phyloP scores from a whole-genome alignment of 2,888 invertebrate genomes.

The Conchocele bisecta region DNA sequence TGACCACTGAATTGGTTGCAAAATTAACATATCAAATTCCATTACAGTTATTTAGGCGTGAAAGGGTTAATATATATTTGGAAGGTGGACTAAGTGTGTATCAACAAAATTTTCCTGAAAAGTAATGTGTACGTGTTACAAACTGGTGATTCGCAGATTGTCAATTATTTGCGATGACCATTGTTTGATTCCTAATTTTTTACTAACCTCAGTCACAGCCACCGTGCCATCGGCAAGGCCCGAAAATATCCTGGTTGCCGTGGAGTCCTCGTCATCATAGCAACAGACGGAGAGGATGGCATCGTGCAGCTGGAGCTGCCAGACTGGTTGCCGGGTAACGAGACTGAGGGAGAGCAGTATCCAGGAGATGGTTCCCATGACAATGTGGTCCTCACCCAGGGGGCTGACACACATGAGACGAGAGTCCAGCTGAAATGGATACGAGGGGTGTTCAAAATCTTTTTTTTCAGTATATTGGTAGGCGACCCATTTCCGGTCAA shows the following conservation, averaged over 20 bases:
- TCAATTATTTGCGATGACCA: too few relatives aligned
- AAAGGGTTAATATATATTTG: too few relatives aligned
- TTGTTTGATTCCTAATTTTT: not conserved
- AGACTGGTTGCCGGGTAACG: slow-evolving; percentile 72
- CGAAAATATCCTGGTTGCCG: slow-evolving; percentile 81
- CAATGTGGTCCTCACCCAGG: slow-evolving; percentile 79
- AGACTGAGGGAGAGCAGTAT: slow-evolving; percentile 82
- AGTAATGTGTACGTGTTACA: too few relatives aligned
- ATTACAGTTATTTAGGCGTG: too few relatives aligned
- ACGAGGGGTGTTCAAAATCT: too few relatives aligned
- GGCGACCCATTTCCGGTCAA: too few relatives aligned
- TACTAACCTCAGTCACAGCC: slow-evolving; percentile 83
- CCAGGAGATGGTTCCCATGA: slow-evolving; percentile 83
- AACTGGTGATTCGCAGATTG: too few relatives aligned
- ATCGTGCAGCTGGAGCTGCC: slow-evolving; percentile 84
- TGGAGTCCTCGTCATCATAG: slow-evolving; percentile 74
- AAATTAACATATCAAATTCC: too few relatives aligned
- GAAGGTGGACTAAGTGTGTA: too few relatives aligned
- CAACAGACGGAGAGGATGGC: slow-evolving; percentile 83
- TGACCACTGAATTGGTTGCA: too few relatives aligned
- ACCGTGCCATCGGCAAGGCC: slow-evolving; percentile 84
- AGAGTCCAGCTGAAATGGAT: slow-evolving; percentile 83
- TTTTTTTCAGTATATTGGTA: too few relatives aligned
- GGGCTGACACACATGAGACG: slow-evolving; percentile 83
- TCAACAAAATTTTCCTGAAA: too few relatives aligned